Base-by-base conservation (phyloP, 2,797 vertebrate species). In the Taeniopygia guttata region DNA sequence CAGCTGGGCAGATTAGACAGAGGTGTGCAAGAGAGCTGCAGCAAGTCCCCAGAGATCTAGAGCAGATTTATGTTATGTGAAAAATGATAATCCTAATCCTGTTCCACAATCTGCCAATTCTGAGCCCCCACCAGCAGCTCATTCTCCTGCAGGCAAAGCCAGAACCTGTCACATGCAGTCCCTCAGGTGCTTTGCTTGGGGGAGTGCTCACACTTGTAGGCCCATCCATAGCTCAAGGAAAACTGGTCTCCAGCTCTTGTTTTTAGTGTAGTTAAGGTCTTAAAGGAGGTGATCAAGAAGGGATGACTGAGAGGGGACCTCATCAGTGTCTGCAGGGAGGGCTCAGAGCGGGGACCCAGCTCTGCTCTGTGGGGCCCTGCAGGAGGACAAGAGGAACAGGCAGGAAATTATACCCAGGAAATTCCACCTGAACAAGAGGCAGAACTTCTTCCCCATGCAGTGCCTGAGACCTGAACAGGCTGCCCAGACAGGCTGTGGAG, bases 161-260 rank as follows among this genome's bases (percentile, higher is more conserved):
- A 1, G 25, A 54, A 21, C 40, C 38, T n/a, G 23, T 16, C 7
- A 0, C 2, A 7, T 55, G 48, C 3, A 0, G 25, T 36, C 48
- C 22, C 30, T 13, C 16, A 20, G 40, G 25, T 48, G 55, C 36
- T 63, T 49, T 32, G 9, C 23, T 52, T 51, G 29, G 55, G 38
- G 40, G 36, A 59, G 16, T 27, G 38, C 56, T 70, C 34, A 40
- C 42, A 49, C 34, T 9, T 11, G 3, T 42, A 59, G 10, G 8
- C 25, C 58, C 36, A 22, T 26, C 32, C 18, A 2, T 9, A 38
- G 23, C 3, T 54, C 21, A 45, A n/a, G 30, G 9, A 68, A 83
- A 74, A 20, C 26, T 62, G 23, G 4, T 90, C 25, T 40, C 27
- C 36, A 78, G 58, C n/a, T 85, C 51, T 75, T 73, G 23, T 15